Percentiles rank a stretch among this genome's conserved stretches.
These are phyloP conservation scores for Dryobota labecula DNA, from an alignment of 2,888 invertebrate genomes.

Conservation along the genomic window DNA sequence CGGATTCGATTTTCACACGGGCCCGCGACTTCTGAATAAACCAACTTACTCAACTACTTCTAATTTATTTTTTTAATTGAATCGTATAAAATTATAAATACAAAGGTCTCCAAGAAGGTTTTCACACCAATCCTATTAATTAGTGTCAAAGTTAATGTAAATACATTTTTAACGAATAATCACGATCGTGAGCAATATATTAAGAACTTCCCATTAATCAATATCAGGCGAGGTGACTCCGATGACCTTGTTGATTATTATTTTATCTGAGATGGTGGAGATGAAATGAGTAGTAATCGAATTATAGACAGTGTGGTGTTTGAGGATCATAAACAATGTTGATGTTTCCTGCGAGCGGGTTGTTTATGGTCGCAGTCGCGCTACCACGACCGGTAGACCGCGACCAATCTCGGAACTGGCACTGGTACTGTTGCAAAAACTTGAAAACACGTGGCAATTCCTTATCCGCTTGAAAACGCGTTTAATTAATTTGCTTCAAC, in stretches of 20 bases:
- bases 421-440: slow-evolving; percentile 40
- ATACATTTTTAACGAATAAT: slow-evolving; percentile 71
- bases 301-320: slow-evolving; percentile 63
- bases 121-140: slow-evolving; percentile 69
- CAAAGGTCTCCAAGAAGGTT: slow-evolving; percentile 57
- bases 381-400: slow-evolving; percentile 36
- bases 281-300: slow-evolving; percentile 71
- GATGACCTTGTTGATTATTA: slow-evolving; percentile 75
- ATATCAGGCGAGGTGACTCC: slow-evolving; percentile 77
- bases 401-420: slow-evolving; percentile 24
- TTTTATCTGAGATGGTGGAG: slow-evolving; percentile 69
- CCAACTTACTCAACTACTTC: slow-evolving; percentile 54
- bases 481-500: slow-evolving; percentile 25
- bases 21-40: slow-evolving; percentile 65
- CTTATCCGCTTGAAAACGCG: slow-evolving; percentile 23
- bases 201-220: slow-evolving; percentile 82
- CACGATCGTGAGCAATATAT: slow-evolving; percentile 73
- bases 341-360: slow-evolving; percentile 57
- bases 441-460: slow-evolving; percentile 35
- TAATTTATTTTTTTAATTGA: slow-evolving; percentile 61
- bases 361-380: slow-evolving; percentile 28
- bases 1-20: slow-evolving; percentile 70
- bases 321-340: slow-evolving; percentile 60
- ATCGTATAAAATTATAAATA: slow-evolving; percentile 44
- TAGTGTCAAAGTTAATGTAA: slow-evolving; percentile 75